phyloP scores from a whole-genome alignment of 2,797 vertebrate genomes.

The Setipinna tenuifilis region DNA sequence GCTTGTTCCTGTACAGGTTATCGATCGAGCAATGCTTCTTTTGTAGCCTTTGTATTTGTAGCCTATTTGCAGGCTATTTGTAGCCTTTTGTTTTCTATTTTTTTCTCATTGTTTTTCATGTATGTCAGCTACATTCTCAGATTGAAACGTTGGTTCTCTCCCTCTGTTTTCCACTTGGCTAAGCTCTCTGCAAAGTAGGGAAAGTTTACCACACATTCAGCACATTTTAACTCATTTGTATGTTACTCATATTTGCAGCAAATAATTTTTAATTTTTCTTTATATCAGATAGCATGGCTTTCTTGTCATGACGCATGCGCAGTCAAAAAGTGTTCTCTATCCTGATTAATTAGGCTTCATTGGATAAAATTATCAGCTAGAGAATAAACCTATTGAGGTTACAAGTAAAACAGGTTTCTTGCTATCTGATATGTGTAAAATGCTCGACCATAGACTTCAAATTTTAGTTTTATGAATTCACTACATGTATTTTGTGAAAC shows the following conservation, averaged over 20 bases:
- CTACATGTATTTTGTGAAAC: constrained; percentile 48
- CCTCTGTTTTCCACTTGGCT: constrained; percentile 34
- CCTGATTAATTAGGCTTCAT: constrained; percentile 9
- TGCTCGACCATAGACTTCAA: background rate
- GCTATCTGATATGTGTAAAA: background rate
- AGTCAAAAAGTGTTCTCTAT: background rate
- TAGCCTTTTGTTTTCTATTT: constrained; percentile 37
- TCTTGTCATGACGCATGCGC: background rate
- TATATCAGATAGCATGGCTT: constrained; percentile 21
- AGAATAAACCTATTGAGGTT: background rate
- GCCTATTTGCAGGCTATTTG: constrained; percentile 25
- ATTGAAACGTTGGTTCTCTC: constrained; percentile 42
- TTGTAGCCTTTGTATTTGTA: constrained; percentile 55
- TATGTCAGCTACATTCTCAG: constrained; percentile 39
- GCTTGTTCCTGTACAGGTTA: constrained; percentile 60
- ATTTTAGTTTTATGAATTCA: constrained; percentile 32
- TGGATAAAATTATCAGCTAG: background rate
- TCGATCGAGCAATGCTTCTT: constrained; percentile 30
- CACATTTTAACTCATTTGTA: background rate
- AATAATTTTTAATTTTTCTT: constrained; percentile 6
- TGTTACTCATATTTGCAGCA: constrained; percentile 8
- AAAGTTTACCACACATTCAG: background rate
- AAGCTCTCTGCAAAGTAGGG: background rate
- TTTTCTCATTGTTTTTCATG: constrained; percentile 26
- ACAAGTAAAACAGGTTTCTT: background rate